Percentiles rank a stretch among this genome's conserved stretches.
phyloP scores from a whole-genome alignment of 2,888 invertebrate species.

The Parasteatoda lunata region DNA sequence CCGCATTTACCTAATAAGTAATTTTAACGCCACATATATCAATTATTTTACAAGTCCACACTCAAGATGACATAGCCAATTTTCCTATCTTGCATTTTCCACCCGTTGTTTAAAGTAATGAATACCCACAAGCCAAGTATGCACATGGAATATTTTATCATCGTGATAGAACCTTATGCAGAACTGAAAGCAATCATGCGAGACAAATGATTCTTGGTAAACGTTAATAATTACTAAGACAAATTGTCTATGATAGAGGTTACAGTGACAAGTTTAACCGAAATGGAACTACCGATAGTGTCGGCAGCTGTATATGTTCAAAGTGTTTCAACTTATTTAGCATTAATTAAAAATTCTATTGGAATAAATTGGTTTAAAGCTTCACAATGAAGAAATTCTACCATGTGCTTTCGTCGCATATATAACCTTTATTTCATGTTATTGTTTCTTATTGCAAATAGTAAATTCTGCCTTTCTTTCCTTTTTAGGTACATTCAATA shows the following conservation, averaged over 20 bases:
- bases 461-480: too few relatives aligned
- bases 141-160: slow-evolving; percentile 31
- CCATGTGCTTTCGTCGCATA: too few relatives aligned
- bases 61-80: slow-evolving; percentile 13
- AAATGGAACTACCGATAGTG: slow-evolving; percentile 54
- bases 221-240: slow-evolving; percentile 63
- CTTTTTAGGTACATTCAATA: too few relatives aligned
- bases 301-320: not conserved
- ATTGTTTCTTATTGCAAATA: too few relatives aligned
- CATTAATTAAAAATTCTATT: too few relatives aligned
- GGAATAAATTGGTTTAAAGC: too few relatives aligned
- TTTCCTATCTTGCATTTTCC: slow-evolving; percentile 18
- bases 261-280: slow-evolving; percentile 30
- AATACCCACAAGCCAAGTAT: slow-evolving; percentile 36
- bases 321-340: too few relatives aligned
- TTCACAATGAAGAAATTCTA: too few relatives aligned
- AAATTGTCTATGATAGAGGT: slow-evolving; percentile 57
- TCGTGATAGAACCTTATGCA: slow-evolving; percentile 43
- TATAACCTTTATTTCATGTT: too few relatives aligned
- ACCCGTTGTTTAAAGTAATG: slow-evolving; percentile 55
- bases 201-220: slow-evolving; percentile 45
- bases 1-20: slow-evolving; percentile 28
- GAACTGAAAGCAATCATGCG: slow-evolving; percentile 50
- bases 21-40: slow-evolving; percentile 39
- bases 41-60: slow-evolving; percentile 45